Evolutionary conservation across 2,797 vertebrate genomes (phyloP), one percentile per base, ranked within the genome.

Genomic region (Liasis olivaceus): DNA sequence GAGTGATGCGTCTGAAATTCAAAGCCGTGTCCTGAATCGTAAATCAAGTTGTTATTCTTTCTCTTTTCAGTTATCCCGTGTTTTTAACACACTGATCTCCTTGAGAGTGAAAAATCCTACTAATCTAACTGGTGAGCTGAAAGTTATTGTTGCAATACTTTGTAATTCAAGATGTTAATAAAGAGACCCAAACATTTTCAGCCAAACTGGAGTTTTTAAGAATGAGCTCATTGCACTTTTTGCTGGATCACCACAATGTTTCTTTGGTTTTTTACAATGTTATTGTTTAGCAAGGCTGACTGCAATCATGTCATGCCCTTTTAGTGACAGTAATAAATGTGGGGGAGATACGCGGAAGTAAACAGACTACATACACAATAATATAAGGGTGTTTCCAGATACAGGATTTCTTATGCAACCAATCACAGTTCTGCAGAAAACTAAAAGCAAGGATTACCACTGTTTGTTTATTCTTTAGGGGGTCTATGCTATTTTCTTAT

Each of bases 311-410:
- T 92, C 92, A 92, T 91, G 93, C 93, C 93, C 91, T 95, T 81
- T 96, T 93, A 95, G 93, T 92, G 95, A 95, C 88, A 95, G 93
- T 93, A 96, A 95, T 89, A 96, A 96, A 95, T 93, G 91, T 69
- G 87, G 94, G 31, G 13, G n/a, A 51, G 7, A 6, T n/a, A 8
- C 58, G 60, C 11, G 22, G 54, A 94, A 96, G 92, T 92, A 96
- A 90, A 90, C 59, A 15, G 86, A 93, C 94, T 31, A 0, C 91
- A 89, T 31, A 1, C 91, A 89, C 90, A 89, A 91, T 92, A 89
- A 81, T 59, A 58, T 89, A 85, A 60, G 15, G 26, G 51, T 66
- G 28, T 63, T 54, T 66, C 59, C 59, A 51, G 58, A 90, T 42
- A n/a, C 58, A 51, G 14, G 58, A 12, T 60, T n/a, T 84, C 59